Conservation (phyloP, 2,113 vertebrate species). For the Brachyhypopomus occidentalis region DNA sequence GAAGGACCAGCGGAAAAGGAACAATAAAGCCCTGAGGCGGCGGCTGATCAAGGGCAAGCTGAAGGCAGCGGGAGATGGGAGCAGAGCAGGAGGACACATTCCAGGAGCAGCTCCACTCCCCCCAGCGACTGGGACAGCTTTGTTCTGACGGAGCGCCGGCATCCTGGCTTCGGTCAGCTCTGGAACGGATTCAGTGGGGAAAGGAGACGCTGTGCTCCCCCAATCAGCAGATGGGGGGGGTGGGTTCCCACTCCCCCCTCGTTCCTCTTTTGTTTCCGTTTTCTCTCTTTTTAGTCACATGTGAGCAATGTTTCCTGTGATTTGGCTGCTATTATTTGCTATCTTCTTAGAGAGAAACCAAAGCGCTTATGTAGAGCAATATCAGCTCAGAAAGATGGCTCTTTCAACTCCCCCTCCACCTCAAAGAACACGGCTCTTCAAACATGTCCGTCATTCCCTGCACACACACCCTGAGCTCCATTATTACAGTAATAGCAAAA, state of each 20-base stretch:
- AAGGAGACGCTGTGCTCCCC: constrained; percentile 4
- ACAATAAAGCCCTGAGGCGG: constrained; percentile 1
- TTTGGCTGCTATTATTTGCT: not conserved
- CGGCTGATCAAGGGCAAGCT: constrained; percentile 8
- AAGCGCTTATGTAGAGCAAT: too few relatives aligned
- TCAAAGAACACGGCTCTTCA: constrained; percentile 6
- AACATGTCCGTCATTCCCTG: constrained; percentile 26
- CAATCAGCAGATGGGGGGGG: constrained; percentile 7
- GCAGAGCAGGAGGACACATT: constrained; percentile 42
- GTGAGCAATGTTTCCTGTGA: not conserved
- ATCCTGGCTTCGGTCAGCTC: constrained; percentile 43
- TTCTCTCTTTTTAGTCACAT: not conserved
- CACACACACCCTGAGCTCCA: not conserved
- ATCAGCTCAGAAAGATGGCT: too few relatives aligned
- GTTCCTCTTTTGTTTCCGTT: not conserved
- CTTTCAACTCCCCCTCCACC: not conserved
- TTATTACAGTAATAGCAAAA: constrained; percentile 15
- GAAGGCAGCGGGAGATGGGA: not conserved
- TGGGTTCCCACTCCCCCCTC: not conserved
- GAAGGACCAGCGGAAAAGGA: constrained; percentile 10
- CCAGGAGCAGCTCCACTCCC: constrained; percentile 41
- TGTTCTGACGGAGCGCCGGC: constrained; percentile 53
- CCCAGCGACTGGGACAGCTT: constrained; percentile 47
- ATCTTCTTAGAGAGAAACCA: not conserved
- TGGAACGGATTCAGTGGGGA: constrained; percentile 25